Evolutionary conservation across 2,113 vertebrate genomes (phyloP).

Genomic region (Grammomys surdaster): DNA sequence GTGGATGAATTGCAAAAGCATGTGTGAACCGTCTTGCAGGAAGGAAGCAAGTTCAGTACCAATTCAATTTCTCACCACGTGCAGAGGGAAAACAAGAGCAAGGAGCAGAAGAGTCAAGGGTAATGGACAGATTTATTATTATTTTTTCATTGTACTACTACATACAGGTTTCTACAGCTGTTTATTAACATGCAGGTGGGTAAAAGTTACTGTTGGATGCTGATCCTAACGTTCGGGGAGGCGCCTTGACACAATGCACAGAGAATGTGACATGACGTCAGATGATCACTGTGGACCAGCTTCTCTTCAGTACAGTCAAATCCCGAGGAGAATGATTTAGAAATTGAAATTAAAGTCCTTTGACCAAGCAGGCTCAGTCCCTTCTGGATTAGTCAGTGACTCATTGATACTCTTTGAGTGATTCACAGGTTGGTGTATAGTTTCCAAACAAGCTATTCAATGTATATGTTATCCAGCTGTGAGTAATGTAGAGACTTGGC

Average conservation of each 20-base stretch:
- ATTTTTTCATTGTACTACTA: slow-evolving; percentile 16
- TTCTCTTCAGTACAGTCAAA: neutral
- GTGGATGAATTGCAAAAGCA: slow-evolving; percentile 69
- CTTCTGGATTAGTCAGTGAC: neutral
- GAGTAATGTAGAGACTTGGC: neutral
- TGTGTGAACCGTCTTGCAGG: slow-evolving; percentile 67
- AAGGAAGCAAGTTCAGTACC: slow-evolving; percentile 70
- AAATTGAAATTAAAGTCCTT: slow-evolving; percentile 47
- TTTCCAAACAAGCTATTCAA: neutral
- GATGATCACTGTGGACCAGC: neutral
- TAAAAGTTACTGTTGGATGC: slow-evolving; percentile 57
- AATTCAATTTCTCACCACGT: slow-evolving; percentile 77
- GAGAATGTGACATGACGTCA: slow-evolving; percentile 14
- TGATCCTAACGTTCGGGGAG: neutral
- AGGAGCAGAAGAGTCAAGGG: slow-evolving; percentile 73
- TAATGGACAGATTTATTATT: slow-evolving; percentile 74
- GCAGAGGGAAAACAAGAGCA: slow-evolving; percentile 61
- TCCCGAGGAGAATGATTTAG: neutral
- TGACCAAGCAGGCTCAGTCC: neutral
- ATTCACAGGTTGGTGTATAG: fast-evolving
- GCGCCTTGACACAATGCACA: neutral
- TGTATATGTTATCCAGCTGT: neutral
- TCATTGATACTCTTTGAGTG: neutral
- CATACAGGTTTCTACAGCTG: slow-evolving; percentile 56
- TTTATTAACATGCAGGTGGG: slow-evolving; percentile 68